phyloP scores from a whole-genome alignment of 2,113 vertebrate genomes.

The Psilopsiagon aurifrons region DNA sequence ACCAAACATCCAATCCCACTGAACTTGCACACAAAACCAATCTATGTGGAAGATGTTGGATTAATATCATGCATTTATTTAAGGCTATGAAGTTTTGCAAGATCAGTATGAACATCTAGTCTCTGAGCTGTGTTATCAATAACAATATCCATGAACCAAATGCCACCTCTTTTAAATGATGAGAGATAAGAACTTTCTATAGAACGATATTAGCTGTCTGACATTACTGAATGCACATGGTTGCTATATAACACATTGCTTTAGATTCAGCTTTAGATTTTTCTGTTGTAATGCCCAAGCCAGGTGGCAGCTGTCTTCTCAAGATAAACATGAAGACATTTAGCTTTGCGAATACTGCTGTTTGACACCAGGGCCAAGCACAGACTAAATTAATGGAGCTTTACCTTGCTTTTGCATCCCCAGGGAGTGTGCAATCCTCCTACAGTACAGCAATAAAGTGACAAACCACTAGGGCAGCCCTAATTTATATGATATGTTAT shows the following conservation, averaged over 20 bases:
- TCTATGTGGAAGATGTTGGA: neutral
- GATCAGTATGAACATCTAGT: neutral
- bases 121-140: neutral
- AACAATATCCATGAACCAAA: neutral
- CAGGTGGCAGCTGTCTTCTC: neutral
- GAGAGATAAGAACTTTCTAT: neutral
- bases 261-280: neutral
- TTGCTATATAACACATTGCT: neutral
- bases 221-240: neutral
- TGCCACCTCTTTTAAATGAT: neutral
- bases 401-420: neutral
- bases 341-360: neutral
- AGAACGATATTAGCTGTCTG: neutral
- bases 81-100: neutral
- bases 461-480: neutral
- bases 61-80: neutral
- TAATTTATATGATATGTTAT: neutral
- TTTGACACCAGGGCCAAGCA: neutral
- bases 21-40: neutral
- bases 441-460: neutral
- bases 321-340: neutral
- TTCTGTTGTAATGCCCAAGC: neutral
- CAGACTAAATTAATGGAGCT: neutral
- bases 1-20: neutral
- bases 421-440: neutral